Base-by-base conservation (phyloP, 2,888 invertebrate species). In the Cerastis rubricosa region DNA sequence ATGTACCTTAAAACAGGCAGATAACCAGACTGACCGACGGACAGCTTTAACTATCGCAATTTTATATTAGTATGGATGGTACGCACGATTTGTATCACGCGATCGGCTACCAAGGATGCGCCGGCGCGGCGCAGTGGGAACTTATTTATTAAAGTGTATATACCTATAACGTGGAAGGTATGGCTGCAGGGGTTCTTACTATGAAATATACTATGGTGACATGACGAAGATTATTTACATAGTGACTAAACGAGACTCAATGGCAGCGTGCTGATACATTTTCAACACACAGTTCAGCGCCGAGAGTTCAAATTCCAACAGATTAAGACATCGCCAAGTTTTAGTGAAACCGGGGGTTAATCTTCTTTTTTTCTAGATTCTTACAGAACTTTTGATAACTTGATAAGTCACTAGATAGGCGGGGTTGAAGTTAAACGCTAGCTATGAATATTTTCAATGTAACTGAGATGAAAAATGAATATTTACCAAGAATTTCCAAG, bases 31-130 rank as follows among this genome's bases (percentile, higher is more conserved):
- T 8, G 35, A 35, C 54, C 9, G 54, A 54, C 35, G 4, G 12
- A 64, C 40, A 40, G n/a, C n/a, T 14, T 2, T n/a, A 63, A 63
- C 12, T 63, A 40, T 35, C 14, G n/a, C 14, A 63, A 14, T 40
- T n/a, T 40, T 40, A n/a, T 22, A 40, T 40, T 63, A 63, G 63
- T 63, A 22, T 40, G 40, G 19, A 35, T 86, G n/a, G n/a, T 78
- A 84, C 68, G 69, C 68, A 69, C 73, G 71, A 83, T 74, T 86
- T 59, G 73, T 65, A 68, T 51, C 83, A 83, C 74, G 83, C 83
- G 79, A 83, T 83, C n/a, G 57, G 78, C 84, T 86, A 65, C 78
- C 61, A 59, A 45, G 54, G 54, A 57, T 65, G 84, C 67, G 25
- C 59, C 29, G 4, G 69, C 78, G 65, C 29, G 4, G 69, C 78